Base-by-base conservation (phyloP, 2,113 vertebrate genomes). In the Camelus dromedarius region DNA sequence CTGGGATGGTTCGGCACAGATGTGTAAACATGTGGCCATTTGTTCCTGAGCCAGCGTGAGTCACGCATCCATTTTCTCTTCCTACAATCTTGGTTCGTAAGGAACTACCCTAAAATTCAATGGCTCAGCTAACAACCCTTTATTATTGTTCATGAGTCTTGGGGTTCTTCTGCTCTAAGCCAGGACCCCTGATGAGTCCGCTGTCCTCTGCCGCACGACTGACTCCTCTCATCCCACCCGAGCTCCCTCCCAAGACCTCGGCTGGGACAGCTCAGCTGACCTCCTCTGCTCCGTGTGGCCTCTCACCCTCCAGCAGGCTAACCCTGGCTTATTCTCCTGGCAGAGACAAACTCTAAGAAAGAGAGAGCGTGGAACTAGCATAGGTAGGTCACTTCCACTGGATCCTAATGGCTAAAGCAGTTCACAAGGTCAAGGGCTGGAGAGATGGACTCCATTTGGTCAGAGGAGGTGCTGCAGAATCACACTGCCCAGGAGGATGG, bases 401-500 rank as follows among this genome's bases (percentile, higher is more conserved):
- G 7, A 15, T 35, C 15, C 70, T 9, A 19, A 4, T 9, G 38
- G n/a, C 58, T 84, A 46, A 35, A 46, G 12, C 30, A 46, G 32
- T 48, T 67, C 32, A 3, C 48, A 60, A 16, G 32, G 72, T 35
- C 54, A 72, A 56, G 16, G 66, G 22, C 18, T 30, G 9, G 20
- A 35, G 46, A 35, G 50, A 89, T 8, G 50, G 80, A 70, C 42
- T 35, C 24, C 8, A 4, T 5, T 12, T 5, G 15, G 15, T 38
- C 3, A 26, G 1, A 24, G 58, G 6, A 67, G 18, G 42, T 32
- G 14, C 16, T 4, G 18, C 19, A 60, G n/a, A 64, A 16, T 85
- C 72, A 1, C 52, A 20, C 1, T 4, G 48, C 0, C 14, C 32
- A 14, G 18, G 35, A 82, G 0, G 48, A 24, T 0, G 12, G 72